phyloP scores from a whole-genome alignment of 2,797 vertebrate genomes.

The Diglossa cyanea region DNA sequence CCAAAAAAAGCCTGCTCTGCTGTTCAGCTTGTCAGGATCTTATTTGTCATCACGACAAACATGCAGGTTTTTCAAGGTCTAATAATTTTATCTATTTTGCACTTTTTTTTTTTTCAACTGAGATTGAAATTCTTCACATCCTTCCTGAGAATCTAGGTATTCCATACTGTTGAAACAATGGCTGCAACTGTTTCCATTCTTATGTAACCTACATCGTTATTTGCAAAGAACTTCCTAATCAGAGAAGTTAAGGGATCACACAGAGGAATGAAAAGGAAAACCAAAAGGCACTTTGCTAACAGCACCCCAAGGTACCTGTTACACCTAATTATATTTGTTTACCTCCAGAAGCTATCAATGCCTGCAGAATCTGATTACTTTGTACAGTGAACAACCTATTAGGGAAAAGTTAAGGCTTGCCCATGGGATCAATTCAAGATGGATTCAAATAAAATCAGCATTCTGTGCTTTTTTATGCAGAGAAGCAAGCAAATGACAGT shows the following conservation, averaged over 20 bases:
- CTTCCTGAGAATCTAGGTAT: not conserved
- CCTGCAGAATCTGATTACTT: not conserved
- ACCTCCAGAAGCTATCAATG: not conserved
- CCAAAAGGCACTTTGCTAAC: not conserved
- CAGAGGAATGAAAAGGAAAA: not conserved
- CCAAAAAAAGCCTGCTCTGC: not conserved
- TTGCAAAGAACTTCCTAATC: not conserved
- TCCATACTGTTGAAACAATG: not conserved
- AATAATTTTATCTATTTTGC: not conserved
- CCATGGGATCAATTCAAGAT: not conserved
- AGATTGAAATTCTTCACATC: not conserved
- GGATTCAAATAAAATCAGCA: not conserved
- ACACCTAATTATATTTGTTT: constrained; percentile 28
- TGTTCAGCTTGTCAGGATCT: not conserved
- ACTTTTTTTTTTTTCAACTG: not conserved
- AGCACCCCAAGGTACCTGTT: not conserved
- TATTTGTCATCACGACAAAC: not conserved
- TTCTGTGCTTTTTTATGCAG: not conserved
- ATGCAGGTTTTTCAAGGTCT: not conserved
- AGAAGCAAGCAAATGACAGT: not conserved
- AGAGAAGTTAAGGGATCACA: not conserved
- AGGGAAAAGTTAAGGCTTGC: not conserved
- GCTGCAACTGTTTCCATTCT: not conserved
- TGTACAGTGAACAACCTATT: not conserved
- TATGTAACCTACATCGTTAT: not conserved